A percentile compares a stretch with the other conserved stretches of the same genome.
Evolutionary conservation across 1,140 invertebrate species (phyloP).

Genomic region (Nymphalis io): DNA sequence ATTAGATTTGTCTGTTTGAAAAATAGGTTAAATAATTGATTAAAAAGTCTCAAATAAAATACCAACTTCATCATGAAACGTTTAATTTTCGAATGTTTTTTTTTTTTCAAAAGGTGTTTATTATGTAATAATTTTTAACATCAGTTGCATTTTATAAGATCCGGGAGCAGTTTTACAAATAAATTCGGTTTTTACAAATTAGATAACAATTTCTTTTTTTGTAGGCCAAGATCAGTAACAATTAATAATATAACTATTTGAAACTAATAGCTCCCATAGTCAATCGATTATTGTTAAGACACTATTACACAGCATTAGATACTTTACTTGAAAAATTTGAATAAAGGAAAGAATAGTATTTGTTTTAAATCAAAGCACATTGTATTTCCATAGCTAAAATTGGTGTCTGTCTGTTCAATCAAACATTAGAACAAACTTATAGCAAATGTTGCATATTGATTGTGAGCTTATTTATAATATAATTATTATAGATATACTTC

Average conservation of each 20-base stretch:
- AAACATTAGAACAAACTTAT: not conserved
- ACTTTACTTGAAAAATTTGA: not conserved
- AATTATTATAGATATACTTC: not conserved
- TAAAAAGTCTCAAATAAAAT: conserved; percentile 42
- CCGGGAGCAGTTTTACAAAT: conserved; percentile 22
- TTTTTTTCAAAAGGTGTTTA: conserved; percentile 21
- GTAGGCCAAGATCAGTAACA: conserved; percentile 24
- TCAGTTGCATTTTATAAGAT: conserved; percentile 22
- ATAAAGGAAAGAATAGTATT: not conserved
- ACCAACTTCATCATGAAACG: conserved; percentile 51
- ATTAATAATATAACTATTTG: conserved; percentile 3
- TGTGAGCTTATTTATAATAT: conserved; percentile 9
- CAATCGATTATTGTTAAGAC: conserved; percentile 3
- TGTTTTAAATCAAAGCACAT: conserved; percentile 11
- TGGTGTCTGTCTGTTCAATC: not conserved
- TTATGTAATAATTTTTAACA: conserved; percentile 17
- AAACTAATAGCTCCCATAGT: conserved; percentile 4
- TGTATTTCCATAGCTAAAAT: conserved; percentile 8
- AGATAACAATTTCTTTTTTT: conserved; percentile 12
- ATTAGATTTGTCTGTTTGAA: not conserved
- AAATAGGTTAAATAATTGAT: not conserved
- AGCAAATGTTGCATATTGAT: not conserved
- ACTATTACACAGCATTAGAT: not conserved
- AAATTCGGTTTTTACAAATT: conserved; percentile 20
- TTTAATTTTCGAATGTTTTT: conserved; percentile 67